A percentile compares a stretch with the other conserved stretches of the same genome.
Conservation (phyloP, 1,140 invertebrate species). For the Aphaenogaster ashmeadi region DNA sequence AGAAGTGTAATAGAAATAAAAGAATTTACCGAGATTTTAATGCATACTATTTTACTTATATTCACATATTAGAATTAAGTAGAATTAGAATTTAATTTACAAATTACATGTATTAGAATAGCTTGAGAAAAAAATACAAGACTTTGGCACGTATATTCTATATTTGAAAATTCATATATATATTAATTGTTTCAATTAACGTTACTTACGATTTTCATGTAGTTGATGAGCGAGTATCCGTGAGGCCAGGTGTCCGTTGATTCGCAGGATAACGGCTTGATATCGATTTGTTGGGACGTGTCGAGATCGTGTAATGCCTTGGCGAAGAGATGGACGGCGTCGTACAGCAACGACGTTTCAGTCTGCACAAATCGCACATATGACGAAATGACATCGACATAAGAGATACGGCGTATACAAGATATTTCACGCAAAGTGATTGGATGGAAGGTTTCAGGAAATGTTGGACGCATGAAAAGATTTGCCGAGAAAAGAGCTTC, state of each 20-base stretch:
- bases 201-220: constrained; percentile 97
- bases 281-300: constrained; percentile 95
- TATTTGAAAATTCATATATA: not conserved
- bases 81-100: not conserved
- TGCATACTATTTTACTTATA: not conserved
- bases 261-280: constrained; percentile 95
- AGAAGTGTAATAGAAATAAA: not conserved
- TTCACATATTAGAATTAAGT: not conserved
- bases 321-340: constrained; percentile 97
- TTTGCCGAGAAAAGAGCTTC: not conserved
- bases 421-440: constrained; percentile 15
- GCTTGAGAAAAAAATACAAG: not conserved
- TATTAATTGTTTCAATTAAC: not conserved
- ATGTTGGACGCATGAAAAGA: not conserved
- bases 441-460: constrained; percentile 13
- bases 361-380: constrained; percentile 89
- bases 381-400: constrained; percentile 1
- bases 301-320: constrained; percentile 97
- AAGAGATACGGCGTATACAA: not conserved
- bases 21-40: not conserved
- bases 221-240: constrained; percentile 98
- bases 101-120: not conserved
- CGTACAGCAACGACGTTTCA: constrained; percentile 98
- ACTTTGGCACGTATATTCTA: not conserved
- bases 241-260: constrained; percentile 97